Evolutionary conservation across 2,888 invertebrate genomes (phyloP), one percentile per base, ranked within the genome.

Genomic region (Iselma pallidipennis): DNA sequence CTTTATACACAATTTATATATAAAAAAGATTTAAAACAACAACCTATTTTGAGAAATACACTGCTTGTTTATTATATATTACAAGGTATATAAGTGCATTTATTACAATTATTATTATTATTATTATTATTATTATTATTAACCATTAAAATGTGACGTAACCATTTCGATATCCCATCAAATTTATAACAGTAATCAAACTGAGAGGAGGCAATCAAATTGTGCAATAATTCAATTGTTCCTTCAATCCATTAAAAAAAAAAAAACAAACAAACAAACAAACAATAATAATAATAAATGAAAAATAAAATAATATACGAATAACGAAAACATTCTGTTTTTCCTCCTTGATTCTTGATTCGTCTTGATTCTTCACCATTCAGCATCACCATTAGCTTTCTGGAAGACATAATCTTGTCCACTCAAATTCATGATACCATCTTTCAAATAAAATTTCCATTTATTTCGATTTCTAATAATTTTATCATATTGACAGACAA

Each of bases 401-500:
- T 98, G 98, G 85, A 99, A 99, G 76, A 98, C 96, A 85, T 91
- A 98, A 85, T 99, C 99, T 83, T 95, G 95, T 49, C 98, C 98
- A 71, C 91, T 91, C 78, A 99, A 88, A 85, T 97, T 98, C 99
- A 99, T 99, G 68, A 99, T 98, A 62, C 99, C 99, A 84, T 99
- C 99, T 84, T 99, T 99, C 68, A 99, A 85, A 82, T 96, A 95
- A 82, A 99, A 98, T 85, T 98, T 99, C 99, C 99, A 99, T 83
- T 96, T 96, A 83, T 97, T 98, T 76, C 98, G 91, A 81, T 95
- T 97, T 81, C 99, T 89, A 68, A 97, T 97, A 65, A 99, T 97
- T 94, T 99, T 99, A 84, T 99, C 99, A 84, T 98, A 99, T 83
- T 99, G 99, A 82, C 99, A 99, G 62, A 99, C 98, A 65, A 99